These are phyloP conservation scores for Trachythela sp. DNA, from an alignment of 64 coral and sea anemone species.

Conservation along the genomic window DNA sequence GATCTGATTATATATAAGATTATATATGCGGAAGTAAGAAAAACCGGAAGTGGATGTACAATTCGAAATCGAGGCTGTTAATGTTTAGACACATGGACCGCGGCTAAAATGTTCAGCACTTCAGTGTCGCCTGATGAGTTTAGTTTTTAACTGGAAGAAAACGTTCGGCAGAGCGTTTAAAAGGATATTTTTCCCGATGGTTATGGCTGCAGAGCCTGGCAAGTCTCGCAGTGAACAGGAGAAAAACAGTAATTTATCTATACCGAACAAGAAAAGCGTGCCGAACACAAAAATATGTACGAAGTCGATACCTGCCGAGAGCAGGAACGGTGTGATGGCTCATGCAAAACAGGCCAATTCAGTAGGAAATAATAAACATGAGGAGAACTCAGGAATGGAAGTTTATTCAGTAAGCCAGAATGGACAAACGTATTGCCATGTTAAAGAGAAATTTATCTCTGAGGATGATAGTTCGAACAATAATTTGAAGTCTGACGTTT, in stretches of 20 bases:
- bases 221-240: background rate
- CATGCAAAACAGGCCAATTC: background rate
- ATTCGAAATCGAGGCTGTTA: conserved; percentile 18
- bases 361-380: background rate
- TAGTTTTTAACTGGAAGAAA: background rate
- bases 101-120: background rate
- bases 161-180: conserved; percentile 2
- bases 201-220: conserved; percentile 12
- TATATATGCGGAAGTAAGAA: background rate
- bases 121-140: background rate
- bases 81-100: conserved; percentile 17
- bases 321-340: background rate
- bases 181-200: background rate
- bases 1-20: too few species aligned
- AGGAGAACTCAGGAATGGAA: background rate
- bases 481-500: conserved; percentile 64
- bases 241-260: background rate
- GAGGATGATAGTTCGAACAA: conserved; percentile 59
- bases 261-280: background rate
- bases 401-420: background rate
- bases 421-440: background rate
- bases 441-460: background rate
- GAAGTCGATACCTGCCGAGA: background rate
- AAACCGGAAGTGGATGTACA: background rate
- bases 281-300: background rate